Percentiles rank a stretch among this genome's conserved stretches.
These are phyloP conservation scores for Musca domestica DNA, from an alignment of 1,140 invertebrate genomes.

Conservation along the genomic window DNA sequence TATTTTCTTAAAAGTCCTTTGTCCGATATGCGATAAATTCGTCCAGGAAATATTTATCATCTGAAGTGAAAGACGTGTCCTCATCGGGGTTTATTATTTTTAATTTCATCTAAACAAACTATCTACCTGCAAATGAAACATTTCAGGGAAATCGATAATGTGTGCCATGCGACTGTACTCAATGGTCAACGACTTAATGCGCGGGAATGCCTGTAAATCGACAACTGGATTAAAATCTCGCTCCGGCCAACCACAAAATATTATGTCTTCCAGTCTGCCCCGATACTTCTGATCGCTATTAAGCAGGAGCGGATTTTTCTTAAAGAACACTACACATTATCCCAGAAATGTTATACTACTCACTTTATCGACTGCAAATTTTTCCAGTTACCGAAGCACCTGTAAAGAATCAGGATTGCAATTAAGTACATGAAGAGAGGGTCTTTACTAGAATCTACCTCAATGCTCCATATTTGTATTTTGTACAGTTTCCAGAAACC, in stretches of 20 bases:
- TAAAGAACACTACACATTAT: conserved; percentile 26
- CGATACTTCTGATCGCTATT: conserved; percentile 27
- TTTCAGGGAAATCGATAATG: conserved; percentile 51
- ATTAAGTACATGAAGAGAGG: too few relatives aligned
- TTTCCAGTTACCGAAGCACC: conserved; percentile 49
- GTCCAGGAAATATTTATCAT: conserved; percentile 56
- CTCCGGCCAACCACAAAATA: conserved; percentile 48
- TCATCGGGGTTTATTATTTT: neutral
- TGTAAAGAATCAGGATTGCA: too few relatives aligned
- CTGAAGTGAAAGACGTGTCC: conserved; percentile 26
- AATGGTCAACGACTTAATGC: conserved; percentile 48
- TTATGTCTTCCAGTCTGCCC: conserved; percentile 29
- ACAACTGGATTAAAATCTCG: conserved; percentile 40
- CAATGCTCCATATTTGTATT: conserved; percentile 33
- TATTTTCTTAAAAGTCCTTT: conserved; percentile 51
- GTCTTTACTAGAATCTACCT: neutral
- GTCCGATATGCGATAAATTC: conserved; percentile 46
- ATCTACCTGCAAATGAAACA: conserved; percentile 48
- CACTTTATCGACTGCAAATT: conserved; percentile 38
- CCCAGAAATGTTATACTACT: neutral
- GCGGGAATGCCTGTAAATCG: conserved; percentile 43
- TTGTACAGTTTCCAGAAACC: conserved; percentile 40
- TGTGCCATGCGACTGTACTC: conserved; percentile 50
- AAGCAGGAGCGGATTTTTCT: neutral
- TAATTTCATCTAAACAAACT: neutral